Conservation (phyloP, 2,797 vertebrate species). For the Manis pentadactyla region DNA sequence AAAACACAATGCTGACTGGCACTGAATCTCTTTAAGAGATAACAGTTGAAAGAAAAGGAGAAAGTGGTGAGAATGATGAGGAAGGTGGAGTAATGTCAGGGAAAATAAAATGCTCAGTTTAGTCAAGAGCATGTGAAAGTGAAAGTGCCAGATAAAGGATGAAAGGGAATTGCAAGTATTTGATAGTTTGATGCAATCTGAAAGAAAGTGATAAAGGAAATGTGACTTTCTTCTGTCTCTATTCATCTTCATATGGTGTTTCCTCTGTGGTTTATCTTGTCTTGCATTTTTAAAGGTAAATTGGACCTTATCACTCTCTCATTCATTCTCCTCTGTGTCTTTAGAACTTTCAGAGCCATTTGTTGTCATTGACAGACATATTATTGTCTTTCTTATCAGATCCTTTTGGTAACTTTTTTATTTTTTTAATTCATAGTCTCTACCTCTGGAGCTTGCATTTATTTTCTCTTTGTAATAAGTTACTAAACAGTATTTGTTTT, state of each 20-base stretch:
- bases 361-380: constrained; percentile 50
- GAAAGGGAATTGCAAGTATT: neutral
- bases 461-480: neutral
- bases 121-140: neutral
- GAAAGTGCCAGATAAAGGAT: neutral
- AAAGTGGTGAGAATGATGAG: neutral
- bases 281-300: neutral
- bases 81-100: neutral
- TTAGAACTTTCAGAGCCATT: constrained; percentile 24
- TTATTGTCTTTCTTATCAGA: constrained; percentile 54
- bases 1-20: neutral
- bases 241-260: neutral
- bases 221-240: neutral
- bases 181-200: constrained; percentile 2
- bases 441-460: neutral
- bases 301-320: neutral
- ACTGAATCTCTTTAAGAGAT: neutral
- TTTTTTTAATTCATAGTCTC: neutral
- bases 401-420: neutral
- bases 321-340: neutral
- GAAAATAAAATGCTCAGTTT: constrained; percentile 13
- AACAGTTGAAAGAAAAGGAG: neutral
- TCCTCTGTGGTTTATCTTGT: neutral
- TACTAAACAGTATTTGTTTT: neutral
- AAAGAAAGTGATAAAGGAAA: neutral